Base-by-base conservation (phyloP, 2,797 vertebrate species). In the Anguilla anguilla region DNA sequence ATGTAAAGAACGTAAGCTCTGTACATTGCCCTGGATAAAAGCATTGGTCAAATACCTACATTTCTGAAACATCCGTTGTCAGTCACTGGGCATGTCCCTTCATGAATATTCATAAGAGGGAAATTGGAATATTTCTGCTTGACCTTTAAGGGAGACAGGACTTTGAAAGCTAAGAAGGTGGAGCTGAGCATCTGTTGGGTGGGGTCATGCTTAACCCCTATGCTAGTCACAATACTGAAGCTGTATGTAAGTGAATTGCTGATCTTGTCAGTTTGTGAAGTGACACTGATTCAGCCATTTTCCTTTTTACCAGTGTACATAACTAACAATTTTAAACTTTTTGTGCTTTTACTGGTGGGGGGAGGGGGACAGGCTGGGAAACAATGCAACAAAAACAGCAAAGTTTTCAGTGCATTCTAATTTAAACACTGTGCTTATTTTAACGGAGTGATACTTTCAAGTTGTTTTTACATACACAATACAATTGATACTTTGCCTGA, bases 271-370 rank as follows among this genome's bases (percentile, higher is more conserved):
- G 92, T 92, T 93, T 88, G 89, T 59, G 19, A 91, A 91, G 84
- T 39, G 55, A 57, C 28, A 19, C 83, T 39, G 79, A 87, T 91
- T 88, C 87, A 87, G 88, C 82, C 89, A 89, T 84, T 89, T 90
- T 91, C 57, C 57, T 91, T 93, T 89, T 77, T 92, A 91, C 88
- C 87, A 86, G 84, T 89, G 89, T 89, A 89, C 88, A 57, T 88
- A 88, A 89, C 67, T 93, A 91, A 92, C 89, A 43, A 85, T 92
- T 89, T 90, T 61, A 91, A 91, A 91, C 82, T 19, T 61, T 84
- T 84, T 35, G 5, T 61, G 57, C 55, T 59, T 84, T 59, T 84
- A 82, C 43, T 46, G 46, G 77, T 6, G 15, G 35, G 19, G 19
- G 11, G 13, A 11, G 79, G 46, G 25, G 25, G 22, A 2, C 17